Percentiles rank a stretch among this genome's conserved stretches.
phyloP scores from a whole-genome alignment of 2,888 invertebrate genomes.

The Agrypnus murinus region DNA sequence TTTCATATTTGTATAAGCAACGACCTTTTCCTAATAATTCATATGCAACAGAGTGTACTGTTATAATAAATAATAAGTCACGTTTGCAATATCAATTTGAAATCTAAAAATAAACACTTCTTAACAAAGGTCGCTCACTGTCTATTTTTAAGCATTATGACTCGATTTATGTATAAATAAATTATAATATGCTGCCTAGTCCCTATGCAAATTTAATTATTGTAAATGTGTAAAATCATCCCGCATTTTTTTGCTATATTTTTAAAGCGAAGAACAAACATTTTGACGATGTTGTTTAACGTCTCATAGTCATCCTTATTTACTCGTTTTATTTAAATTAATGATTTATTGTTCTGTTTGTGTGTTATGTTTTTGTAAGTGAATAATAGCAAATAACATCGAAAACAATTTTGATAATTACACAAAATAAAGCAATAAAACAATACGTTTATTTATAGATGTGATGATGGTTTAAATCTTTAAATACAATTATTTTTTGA shows the following conservation, averaged over 20 bases:
- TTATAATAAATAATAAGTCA: neutral
- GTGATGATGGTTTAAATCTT: too few relatives aligned
- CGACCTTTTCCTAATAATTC: too few relatives aligned
- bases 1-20: too few relatives aligned
- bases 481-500: neutral
- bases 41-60: too few relatives aligned
- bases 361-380: too few relatives aligned
- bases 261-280: constrained; percentile 10
- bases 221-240: constrained; percentile 5
- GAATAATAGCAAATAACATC: too few relatives aligned
- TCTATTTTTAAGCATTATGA: constrained; percentile 12
- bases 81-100: constrained; percentile 4
- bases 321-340: constrained; percentile 10
- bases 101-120: constrained; percentile 1
- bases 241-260: neutral
- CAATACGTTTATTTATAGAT: too few relatives aligned
- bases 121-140: neutral
- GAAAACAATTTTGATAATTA: too few relatives aligned
- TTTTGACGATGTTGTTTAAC: neutral
- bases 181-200: too few relatives aligned
- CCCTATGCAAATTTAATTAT: constrained; percentile 10
- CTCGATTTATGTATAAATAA: neutral
- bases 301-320: neutral
- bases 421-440: too few relatives aligned
- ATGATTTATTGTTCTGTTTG: constrained; percentile 6